A percentile compares a stretch with the other conserved stretches of the same genome.
Evolutionary conservation across 1,140 invertebrate genomes (phyloP).

Genomic region (Drosophila equinoxialis): DNA sequence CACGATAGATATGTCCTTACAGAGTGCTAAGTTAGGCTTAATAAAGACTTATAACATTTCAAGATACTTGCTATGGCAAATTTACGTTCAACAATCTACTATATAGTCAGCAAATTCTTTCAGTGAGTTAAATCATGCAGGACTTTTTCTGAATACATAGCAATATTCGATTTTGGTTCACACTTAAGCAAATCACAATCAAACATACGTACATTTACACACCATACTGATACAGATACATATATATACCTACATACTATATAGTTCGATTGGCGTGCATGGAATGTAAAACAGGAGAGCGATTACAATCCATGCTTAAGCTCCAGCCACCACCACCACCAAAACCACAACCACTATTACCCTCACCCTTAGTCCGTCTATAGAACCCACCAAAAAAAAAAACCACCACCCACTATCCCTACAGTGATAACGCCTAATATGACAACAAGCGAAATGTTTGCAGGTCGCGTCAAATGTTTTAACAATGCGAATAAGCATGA

Average conservation of each 20-base stretch:
- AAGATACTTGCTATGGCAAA: too few species aligned
- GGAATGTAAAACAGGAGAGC: conserved; percentile 62
- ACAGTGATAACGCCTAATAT: conserved; percentile 81
- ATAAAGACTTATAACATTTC: too few species aligned
- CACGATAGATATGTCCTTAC: too few species aligned
- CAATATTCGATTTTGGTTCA: background rate
- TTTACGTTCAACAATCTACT: too few species aligned
- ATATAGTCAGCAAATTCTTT: too few species aligned
- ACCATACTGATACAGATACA: conserved; percentile 33
- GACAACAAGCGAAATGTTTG: conserved; percentile 80
- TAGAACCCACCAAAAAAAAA: background rate
- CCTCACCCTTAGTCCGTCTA: background rate
- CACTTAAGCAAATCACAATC: conserved; percentile 36
- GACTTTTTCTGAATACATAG: background rate
- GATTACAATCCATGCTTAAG: conserved; percentile 44
- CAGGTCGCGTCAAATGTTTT: conserved; percentile 80
- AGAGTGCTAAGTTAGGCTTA: too few species aligned
- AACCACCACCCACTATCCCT: conserved; percentile 31
- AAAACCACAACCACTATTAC: conserved; percentile 5
- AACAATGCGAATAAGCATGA: conserved; percentile 55
- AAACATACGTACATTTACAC: conserved; percentile 26
- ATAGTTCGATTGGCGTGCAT: conserved; percentile 63
- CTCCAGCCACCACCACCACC: conserved; percentile 28
- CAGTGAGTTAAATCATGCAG: background rate
- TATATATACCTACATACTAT: conserved; percentile 16